A percentile compares a stretch with the other conserved stretches of the same genome.
Evolutionary conservation across 2,113 vertebrate genomes (phyloP).

Genomic region (Elephantulus edwardii): DNA sequence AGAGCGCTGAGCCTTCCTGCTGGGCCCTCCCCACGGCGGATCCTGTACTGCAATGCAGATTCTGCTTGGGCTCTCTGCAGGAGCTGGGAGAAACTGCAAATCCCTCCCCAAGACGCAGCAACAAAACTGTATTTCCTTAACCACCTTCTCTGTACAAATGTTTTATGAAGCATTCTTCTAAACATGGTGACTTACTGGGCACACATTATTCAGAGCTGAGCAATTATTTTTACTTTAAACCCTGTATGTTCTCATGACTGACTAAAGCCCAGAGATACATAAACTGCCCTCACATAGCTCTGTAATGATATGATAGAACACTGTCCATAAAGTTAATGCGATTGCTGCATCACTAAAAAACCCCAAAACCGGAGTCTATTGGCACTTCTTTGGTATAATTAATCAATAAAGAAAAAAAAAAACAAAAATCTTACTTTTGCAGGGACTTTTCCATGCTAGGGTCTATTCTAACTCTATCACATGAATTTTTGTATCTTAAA

Average conservation of each 20-base stretch:
- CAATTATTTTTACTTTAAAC: slow-evolving; percentile 38
- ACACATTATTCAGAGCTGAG: not conserved
- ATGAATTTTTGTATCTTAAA: not conserved
- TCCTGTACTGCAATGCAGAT: slow-evolving; percentile 68
- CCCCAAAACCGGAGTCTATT: not conserved
- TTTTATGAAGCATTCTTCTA: slow-evolving; percentile 44
- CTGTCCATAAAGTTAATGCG: not conserved
- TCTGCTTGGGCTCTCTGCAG: slow-evolving; percentile 61
- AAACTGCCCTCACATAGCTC: not conserved
- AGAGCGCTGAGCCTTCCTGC: slow-evolving; percentile 64
- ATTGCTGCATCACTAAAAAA: not conserved
- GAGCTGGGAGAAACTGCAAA: slow-evolving; percentile 68
- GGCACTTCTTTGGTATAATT: not conserved
- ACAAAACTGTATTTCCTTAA: slow-evolving; percentile 34
- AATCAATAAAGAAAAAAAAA: slow-evolving; percentile 56
- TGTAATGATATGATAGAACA: slow-evolving; percentile 35
- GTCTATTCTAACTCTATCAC: not conserved
- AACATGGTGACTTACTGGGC: slow-evolving; percentile 9
- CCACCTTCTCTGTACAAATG: slow-evolving; percentile 43
- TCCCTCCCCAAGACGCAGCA: slow-evolving; percentile 61
- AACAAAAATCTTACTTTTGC: not conserved
- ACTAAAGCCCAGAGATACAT: slow-evolving; percentile 46
- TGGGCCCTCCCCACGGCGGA: slow-evolving; percentile 66
- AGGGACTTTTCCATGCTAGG: not conserved
- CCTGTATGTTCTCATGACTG: slow-evolving; percentile 38